These are phyloP conservation scores for Apogon hyalosoma DNA, from an alignment of 2,797 vertebrate genomes.

Conservation along the genomic window DNA sequence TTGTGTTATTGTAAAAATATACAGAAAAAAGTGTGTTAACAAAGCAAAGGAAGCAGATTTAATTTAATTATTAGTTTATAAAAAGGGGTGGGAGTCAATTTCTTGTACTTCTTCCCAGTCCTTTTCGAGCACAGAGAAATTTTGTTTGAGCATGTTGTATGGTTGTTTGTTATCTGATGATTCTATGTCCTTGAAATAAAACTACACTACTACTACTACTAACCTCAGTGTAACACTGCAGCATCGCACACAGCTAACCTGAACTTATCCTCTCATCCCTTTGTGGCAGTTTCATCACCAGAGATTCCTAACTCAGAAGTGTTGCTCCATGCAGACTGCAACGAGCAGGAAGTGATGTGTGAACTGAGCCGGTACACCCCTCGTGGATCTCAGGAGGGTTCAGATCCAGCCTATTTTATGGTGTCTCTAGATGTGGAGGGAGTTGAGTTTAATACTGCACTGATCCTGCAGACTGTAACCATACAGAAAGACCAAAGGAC, in stretches of 20 bases:
- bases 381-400: slow-evolving; percentile 49
- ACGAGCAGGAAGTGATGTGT: slow-evolving; percentile 84
- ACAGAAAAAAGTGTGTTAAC: no score
- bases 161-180: no score
- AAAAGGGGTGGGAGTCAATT: no score
- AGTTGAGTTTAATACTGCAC: slow-evolving; percentile 75
- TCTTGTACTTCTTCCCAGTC: no score
- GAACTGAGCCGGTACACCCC: slow-evolving; percentile 83
- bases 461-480: slow-evolving; percentile 81
- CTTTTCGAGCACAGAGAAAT: no score
- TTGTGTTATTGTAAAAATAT: no score
- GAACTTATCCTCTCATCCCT: slow-evolving; percentile 22
- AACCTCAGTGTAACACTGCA: no score
- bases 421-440: slow-evolving; percentile 79
- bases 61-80: no score
- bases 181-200: no score
- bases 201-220: no score
- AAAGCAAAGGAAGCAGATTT: no score
- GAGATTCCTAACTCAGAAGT: slow-evolving; percentile 80
- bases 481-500: slow-evolving; percentile 47
- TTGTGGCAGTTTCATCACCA: slow-evolving; percentile 75
- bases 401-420: slow-evolving; percentile 77
- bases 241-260: neutral
- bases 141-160: no score
- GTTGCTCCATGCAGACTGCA: slow-evolving; percentile 87